Evolutionary conservation across 92 coral and sea anemone species (phyloP).

Genomic region (Epizoanthus stellaris): DNA sequence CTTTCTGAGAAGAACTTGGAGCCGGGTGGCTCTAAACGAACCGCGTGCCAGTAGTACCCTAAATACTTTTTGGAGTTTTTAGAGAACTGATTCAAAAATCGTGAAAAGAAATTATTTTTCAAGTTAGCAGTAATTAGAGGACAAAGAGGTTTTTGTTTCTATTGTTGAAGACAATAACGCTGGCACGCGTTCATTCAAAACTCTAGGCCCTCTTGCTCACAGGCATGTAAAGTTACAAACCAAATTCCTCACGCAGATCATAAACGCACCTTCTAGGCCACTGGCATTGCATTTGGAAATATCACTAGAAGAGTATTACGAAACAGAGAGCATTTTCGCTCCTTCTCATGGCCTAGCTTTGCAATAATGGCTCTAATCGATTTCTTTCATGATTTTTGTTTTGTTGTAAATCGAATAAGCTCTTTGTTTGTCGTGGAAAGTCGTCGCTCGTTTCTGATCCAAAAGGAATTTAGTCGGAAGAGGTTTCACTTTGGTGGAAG

Average conservation of each 20-base stretch:
- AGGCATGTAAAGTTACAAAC: too few species aligned
- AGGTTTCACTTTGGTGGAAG: not conserved
- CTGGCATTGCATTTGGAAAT: not conserved
- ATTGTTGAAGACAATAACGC: constrained; percentile 1
- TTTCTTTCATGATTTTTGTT: constrained; percentile 39
- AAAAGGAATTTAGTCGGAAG: not conserved
- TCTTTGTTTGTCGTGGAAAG: not conserved
- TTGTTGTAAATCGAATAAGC: not conserved
- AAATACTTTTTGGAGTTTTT: not conserved
- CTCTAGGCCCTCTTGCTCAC: too few species aligned
- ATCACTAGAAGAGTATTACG: not conserved
- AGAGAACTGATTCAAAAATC: not conserved
- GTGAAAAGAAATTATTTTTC: not conserved
- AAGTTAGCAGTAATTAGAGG: not conserved
- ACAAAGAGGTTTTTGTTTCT: constrained; percentile 8
- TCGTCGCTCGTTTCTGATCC: not conserved
- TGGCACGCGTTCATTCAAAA: constrained; percentile 14
- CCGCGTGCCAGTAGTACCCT: not conserved
- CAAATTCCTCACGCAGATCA: too few species aligned
- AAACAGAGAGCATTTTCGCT: not conserved
- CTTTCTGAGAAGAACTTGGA: too few species aligned
- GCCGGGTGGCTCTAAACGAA: not conserved
- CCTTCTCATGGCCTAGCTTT: not conserved
- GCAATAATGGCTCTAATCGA: constrained; percentile 1
- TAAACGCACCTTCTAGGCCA: too few species aligned